Base-by-base conservation (phyloP, 1,140 invertebrate genomes). In the Aphidius ervi region DNA sequence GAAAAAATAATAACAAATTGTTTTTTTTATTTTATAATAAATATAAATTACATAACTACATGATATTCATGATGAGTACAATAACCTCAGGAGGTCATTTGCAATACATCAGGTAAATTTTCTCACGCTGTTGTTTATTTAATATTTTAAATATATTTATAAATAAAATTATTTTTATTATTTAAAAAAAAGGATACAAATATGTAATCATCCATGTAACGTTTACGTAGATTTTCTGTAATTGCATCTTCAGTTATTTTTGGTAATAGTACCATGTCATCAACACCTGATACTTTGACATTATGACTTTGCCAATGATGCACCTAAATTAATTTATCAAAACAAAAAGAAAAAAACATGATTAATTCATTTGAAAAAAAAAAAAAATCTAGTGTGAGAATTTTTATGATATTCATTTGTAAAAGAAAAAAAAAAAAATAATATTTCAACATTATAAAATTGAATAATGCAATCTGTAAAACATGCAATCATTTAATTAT, bases 291-390 rank as follows among this genome's bases (percentile, higher is more conserved):
- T 47, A 88, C 82, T 70, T 88, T 88, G 67, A 88, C 86, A 84
- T 89, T 87, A 76, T 89, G 85, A 71, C 85, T 88, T 74, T 90
- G 88, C 88, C 88, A 90, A 71, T 90, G 88, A 74, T 89, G 89
- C 43, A 56, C n/a, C 8, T 31, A 4, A 88, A 83, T 87, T 89
- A 73, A 54, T 70, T 68, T 48, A 52, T 23, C 61, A 55, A 23
- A 42, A 20, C 5, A 46, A 20, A 42, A 10, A 45, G 43, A 20
- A 46, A 45, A 20, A 4, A 43, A 43, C 16, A 16, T 16, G 31
- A 39, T 47, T 7, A 46, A 20, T 42, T 16, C n/a, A 5, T 47
- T 20, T 50, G 1, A 40, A 46, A 42, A 5, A 20, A 16, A 8
- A 49, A 41, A 31, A 3, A 31, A 3, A 31, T 31, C 4, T 31